phyloP scores from a whole-genome alignment of 2,113 vertebrate species.

The Xiphias gladius region DNA sequence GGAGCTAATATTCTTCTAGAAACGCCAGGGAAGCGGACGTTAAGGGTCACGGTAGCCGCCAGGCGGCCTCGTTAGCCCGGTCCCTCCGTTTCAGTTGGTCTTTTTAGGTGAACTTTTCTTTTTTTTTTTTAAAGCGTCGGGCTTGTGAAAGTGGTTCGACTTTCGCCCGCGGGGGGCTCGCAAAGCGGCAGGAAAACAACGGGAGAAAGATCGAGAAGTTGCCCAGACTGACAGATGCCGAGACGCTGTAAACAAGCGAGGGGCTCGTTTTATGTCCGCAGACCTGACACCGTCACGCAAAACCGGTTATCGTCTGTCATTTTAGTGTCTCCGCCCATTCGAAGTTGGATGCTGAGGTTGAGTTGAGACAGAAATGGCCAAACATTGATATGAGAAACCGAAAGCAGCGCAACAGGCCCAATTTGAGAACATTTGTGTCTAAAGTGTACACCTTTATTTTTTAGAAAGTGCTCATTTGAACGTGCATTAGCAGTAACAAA shows the following conservation, averaged over 20 bases:
- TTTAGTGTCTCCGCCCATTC: not conserved
- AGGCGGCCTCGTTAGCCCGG: fast-evolving
- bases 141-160: not conserved
- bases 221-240: not conserved
- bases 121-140: not conserved
- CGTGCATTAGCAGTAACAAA: not conserved
- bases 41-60: not conserved
- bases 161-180: not conserved
- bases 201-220: not conserved
- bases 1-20: slow-evolving; percentile 34
- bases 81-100: not conserved
- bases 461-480: too few relatives aligned
- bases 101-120: not conserved
- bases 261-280: too few relatives aligned
- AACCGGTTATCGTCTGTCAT: not conserved
- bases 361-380: not conserved
- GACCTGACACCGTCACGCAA: not conserved
- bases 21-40: not conserved
- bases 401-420: not conserved
- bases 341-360: not conserved
- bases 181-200: not conserved
- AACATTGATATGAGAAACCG: not conserved
- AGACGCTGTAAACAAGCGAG: not conserved
- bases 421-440: not conserved
- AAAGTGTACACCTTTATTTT: too few relatives aligned